A percentile compares a stretch with the other conserved stretches of the same genome.
phyloP scores from a whole-genome alignment of 2,888 invertebrate species.

The Lysandra coridon region DNA sequence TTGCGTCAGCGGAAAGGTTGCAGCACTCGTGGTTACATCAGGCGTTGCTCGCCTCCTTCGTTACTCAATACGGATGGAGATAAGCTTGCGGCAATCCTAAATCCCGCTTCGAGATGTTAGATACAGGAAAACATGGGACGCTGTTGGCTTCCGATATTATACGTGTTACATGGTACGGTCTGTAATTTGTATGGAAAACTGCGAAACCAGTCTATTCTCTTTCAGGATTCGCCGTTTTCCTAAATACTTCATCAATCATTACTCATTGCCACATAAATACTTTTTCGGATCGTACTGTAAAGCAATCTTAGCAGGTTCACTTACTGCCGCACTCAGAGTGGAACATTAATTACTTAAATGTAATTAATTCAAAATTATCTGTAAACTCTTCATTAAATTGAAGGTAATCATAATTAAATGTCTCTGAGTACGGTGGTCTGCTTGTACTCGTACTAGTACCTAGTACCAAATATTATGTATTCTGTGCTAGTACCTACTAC shows the following conservation, averaged over 20 bases:
- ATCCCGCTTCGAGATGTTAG: constrained; percentile 41
- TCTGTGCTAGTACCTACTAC: too few relatives aligned
- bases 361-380: too few relatives aligned
- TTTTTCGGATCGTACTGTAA: too few relatives aligned
- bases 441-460: too few relatives aligned
- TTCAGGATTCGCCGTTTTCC: neutral
- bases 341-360: too few relatives aligned
- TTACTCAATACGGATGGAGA: constrained; percentile 59
- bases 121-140: constrained; percentile 40
- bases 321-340: too few relatives aligned
- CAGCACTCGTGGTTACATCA: constrained; percentile 69
- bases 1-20: constrained; percentile 76
- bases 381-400: too few relatives aligned
- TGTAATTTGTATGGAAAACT: neutral
- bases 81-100: constrained; percentile 49
- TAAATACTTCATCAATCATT: neutral
- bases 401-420: too few relatives aligned
- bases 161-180: constrained; percentile 16
- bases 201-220: neutral
- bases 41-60: constrained; percentile 57
- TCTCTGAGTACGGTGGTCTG: too few relatives aligned
- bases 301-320: too few relatives aligned
- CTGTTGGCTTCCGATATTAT: constrained; percentile 38
- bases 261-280: too few relatives aligned
- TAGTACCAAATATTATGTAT: too few relatives aligned